Evolutionary conservation across 2,888 invertebrate species (phyloP).

Genomic region (Cyclophora albipunctata): DNA sequence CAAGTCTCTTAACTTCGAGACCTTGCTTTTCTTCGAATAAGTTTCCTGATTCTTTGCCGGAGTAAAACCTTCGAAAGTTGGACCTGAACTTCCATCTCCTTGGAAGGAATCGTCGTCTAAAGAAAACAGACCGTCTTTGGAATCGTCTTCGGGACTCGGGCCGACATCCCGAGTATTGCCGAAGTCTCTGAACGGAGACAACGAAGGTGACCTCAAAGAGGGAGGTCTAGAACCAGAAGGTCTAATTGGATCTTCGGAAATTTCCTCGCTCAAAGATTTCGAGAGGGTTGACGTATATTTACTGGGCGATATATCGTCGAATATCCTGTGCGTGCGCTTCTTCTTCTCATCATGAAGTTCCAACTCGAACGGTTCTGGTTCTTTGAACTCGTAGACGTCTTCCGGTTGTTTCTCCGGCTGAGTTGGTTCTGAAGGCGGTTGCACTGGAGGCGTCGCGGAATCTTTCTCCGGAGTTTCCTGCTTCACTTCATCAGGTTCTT

Average conservation of each 20-base stretch:
- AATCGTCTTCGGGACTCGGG: slow-evolving; percentile 78
- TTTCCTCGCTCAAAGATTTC: slow-evolving; percentile 74
- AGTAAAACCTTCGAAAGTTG: slow-evolving; percentile 73
- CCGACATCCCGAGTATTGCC: slow-evolving; percentile 71
- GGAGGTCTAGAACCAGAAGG: slow-evolving; percentile 30
- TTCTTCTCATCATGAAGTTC: slow-evolving; percentile 79
- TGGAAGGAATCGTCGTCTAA: slow-evolving; percentile 77
- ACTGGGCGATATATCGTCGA: slow-evolving; percentile 68
- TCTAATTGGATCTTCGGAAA: slow-evolving; percentile 58
- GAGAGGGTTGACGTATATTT: slow-evolving; percentile 63
- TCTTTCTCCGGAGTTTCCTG: slow-evolving; percentile 48
- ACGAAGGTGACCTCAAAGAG: slow-evolving; percentile 54
- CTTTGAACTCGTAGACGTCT: slow-evolving; percentile 92
- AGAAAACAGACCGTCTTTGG: slow-evolving; percentile 76
- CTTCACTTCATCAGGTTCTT: slow-evolving; percentile 59
- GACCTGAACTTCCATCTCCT: slow-evolving; percentile 67
- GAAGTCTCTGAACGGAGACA: slow-evolving; percentile 65
- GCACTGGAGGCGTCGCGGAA: slow-evolving; percentile 16
- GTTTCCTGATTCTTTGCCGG: slow-evolving; percentile 75
- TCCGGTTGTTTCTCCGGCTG: slow-evolving; percentile 60
- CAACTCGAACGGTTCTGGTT: slow-evolving; percentile 91
- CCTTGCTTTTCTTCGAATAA: slow-evolving; percentile 69
- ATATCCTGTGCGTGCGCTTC: slow-evolving; percentile 66
- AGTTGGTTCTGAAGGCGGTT: slow-evolving; percentile 32
- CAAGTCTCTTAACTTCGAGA: slow-evolving; percentile 58